Conservation (phyloP, 2,888 invertebrate genomes). For the Hypsopygia costalis region DNA sequence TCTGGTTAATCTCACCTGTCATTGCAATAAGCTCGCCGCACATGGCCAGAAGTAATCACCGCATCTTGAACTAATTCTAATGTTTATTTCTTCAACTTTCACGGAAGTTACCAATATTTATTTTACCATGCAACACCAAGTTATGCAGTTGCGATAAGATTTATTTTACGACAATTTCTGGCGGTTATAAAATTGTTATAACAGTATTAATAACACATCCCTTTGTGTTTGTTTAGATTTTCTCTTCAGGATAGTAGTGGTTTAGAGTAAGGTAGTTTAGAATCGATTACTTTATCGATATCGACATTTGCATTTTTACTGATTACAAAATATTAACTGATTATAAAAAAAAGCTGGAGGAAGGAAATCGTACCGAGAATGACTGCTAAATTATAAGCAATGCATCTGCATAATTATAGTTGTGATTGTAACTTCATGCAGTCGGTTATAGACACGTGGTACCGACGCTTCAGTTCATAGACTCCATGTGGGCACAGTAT, state of each 20-base stretch:
- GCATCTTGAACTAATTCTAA: conserved; percentile 10
- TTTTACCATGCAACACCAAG: not conserved
- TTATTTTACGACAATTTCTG: not conserved
- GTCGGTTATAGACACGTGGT: no score
- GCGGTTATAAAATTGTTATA: not conserved
- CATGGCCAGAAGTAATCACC: conserved; percentile 13
- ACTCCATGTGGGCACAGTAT: no score
- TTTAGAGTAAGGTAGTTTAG: not conserved
- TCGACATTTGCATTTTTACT: not conserved
- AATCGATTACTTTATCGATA: not conserved
- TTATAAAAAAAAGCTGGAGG: no score
- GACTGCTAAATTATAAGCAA: no score
- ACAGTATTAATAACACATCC: not conserved
- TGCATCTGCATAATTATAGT: no score
- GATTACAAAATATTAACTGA: no score
- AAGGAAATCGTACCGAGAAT: no score
- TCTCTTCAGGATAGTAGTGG: conserved; percentile 15
- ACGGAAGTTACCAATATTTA: not conserved
- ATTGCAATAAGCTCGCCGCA: not conserved
- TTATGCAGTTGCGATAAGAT: conserved; percentile 2
- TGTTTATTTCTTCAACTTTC: conserved; percentile 14
- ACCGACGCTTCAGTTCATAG: no score
- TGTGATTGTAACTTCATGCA: no score
- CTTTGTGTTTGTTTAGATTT: conserved; percentile 21
- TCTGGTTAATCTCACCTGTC: conserved; percentile 4